Evolutionary conservation across 2,797 vertebrate species (phyloP).

Genomic region (Parambassis ranga): DNA sequence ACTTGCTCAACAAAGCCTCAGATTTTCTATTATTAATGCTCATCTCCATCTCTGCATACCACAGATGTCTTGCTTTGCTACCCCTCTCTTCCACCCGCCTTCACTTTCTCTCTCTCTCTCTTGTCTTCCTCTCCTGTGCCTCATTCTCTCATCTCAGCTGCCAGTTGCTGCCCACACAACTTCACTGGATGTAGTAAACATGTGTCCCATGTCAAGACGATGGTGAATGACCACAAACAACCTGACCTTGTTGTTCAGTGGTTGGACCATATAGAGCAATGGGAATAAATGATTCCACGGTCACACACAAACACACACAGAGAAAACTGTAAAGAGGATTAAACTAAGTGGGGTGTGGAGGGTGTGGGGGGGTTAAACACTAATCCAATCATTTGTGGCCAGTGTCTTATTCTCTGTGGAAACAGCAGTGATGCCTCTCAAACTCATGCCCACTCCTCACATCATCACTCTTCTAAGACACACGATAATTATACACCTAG

Average conservation of each 20-base stretch:
- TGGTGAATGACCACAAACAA: conserved; percentile 20
- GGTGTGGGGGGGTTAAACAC: conserved; percentile 74
- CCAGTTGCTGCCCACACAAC: conserved; percentile 37
- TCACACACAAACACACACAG: conserved; percentile 18
- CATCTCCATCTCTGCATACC: conserved; percentile 50
- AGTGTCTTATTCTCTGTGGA: conserved; percentile 75
- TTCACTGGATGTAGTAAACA: conserved; percentile 24
- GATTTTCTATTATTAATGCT: conserved; percentile 62
- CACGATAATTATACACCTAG: conserved; percentile 73
- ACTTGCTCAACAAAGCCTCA: conserved; percentile 56
- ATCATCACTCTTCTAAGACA: conserved; percentile 54
- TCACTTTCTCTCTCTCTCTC: neutral
- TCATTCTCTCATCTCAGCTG: conserved; percentile 29
- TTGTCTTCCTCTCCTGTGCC: conserved; percentile 1
- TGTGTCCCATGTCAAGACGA: conserved; percentile 18
- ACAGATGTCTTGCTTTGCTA: conserved; percentile 26
- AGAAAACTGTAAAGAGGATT: conserved; percentile 77
- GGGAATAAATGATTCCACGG: conserved; percentile 17
- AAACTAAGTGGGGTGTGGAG: conserved; percentile 76
- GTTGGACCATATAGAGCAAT: conserved; percentile 6
- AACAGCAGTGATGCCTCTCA: conserved; percentile 60
- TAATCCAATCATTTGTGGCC: conserved; percentile 83
- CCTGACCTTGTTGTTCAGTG: conserved; percentile 48
- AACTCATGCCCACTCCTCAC: conserved; percentile 36
- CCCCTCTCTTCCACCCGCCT: neutral